Percentiles rank a stretch among this genome's conserved stretches.
phyloP scores from a whole-genome alignment of 2,888 invertebrate genomes.

The Muscina levida region DNA sequence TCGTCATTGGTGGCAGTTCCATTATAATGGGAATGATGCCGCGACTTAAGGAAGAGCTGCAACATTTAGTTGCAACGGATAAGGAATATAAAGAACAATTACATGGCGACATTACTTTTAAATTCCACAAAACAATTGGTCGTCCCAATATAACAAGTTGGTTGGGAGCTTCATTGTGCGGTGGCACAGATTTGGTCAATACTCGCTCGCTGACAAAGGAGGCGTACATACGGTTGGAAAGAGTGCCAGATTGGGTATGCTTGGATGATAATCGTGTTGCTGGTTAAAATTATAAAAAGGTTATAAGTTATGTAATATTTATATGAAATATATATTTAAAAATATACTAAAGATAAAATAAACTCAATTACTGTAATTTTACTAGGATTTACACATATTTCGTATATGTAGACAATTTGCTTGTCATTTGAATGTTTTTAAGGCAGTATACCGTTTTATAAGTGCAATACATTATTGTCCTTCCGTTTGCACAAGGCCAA shows the following conservation, averaged over 20 bases:
- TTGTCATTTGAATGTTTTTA: too few relatives aligned
- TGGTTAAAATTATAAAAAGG: conserved; percentile 59
- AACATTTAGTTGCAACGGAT: conserved; percentile 82
- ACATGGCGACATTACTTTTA: conserved; percentile 82
- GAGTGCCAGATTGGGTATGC: conserved; percentile 90
- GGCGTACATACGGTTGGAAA: conserved; percentile 84
- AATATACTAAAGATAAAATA: too few relatives aligned
- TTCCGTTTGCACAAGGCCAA: conserved; percentile 39
- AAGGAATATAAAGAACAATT: conserved; percentile 84
- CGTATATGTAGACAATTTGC: too few relatives aligned
- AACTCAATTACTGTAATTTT: too few relatives aligned
- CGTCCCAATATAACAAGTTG: conserved; percentile 92
- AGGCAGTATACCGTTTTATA: too few relatives aligned
- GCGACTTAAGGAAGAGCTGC: conserved; percentile 89
- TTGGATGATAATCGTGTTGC: conserved; percentile 76
- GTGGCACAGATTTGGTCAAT: conserved; percentile 87
- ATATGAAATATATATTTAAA: background rate
- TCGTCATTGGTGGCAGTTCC: conserved; percentile 92
- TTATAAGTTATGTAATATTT: conserved; percentile 29
- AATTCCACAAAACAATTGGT: conserved; percentile 90
- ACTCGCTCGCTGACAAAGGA: conserved; percentile 88
- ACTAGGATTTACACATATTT: too few relatives aligned
- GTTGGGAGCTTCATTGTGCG: conserved; percentile 92
- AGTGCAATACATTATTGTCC: too few relatives aligned
- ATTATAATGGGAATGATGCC: conserved; percentile 91